Evolutionary conservation across 2,888 invertebrate species (phyloP), one percentile per base, ranked within the genome.

Genomic region (Xestia c-nigrum): DNA sequence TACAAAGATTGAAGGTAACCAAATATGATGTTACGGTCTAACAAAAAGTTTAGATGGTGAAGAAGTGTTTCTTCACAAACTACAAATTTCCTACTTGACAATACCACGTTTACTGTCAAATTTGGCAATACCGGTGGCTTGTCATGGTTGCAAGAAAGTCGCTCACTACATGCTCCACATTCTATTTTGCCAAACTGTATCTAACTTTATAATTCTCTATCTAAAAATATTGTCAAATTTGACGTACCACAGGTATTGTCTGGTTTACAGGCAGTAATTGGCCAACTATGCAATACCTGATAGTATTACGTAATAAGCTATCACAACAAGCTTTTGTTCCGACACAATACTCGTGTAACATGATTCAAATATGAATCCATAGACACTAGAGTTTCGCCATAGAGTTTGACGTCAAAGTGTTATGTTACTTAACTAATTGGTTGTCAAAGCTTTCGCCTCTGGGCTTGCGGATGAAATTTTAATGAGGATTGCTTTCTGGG

Each of bases 401-500:
- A 73, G 14, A 68, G 83, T 85, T 87, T 88, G 91, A 88, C 88
- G 87, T 77, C 85, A 76, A 84, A 91, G 95, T 94, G 93, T 95
- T 90, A 86, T 80, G 84, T 95, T 95, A 92, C 95, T 87, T 84
- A 89, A 83, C 87, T 91, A 93, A 92, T 92, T 92, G 92, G 90
- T 89, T 88, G 89, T 85, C 89, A 90, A 90, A 88, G 87, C 86
- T 89, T 90, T 88, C 86, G 91, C 93, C 93, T 85, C 77, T 84
- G 90, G 92, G 92, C 89, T 84, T 87, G 86, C 78, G 87, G 89
- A 90, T 95, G 91, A 94, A 94, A 95, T 92, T 94, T 94, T 95
- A 95, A 95, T 94, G 94, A 95, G 93, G 89, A 83, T 50, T 65
- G 85, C 89, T 92, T 92, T 93, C 94, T 91, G 93, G 91, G 84